Conservation (phyloP, 1,140 invertebrate genomes). For the Conopomorpha cramerella region DNA sequence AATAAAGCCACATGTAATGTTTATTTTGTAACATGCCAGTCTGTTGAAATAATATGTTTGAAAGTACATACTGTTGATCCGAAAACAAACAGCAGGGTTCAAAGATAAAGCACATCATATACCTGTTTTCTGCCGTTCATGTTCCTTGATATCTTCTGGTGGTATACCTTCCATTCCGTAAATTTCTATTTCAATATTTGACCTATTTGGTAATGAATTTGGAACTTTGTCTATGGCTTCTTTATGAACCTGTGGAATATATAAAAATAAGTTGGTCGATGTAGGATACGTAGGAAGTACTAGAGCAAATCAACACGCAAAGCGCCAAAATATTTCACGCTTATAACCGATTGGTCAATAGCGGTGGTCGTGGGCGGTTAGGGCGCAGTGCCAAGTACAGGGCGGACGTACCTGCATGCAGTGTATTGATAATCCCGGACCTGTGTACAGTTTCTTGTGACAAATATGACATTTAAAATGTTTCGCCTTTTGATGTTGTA, state of each 20-base stretch:
- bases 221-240: constrained; percentile 99
- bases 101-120: constrained; percentile 39
- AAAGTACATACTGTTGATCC: constrained; percentile 51
- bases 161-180: constrained; percentile 99
- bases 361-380: constrained; percentile 33
- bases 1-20: too few species aligned
- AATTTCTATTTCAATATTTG: constrained; percentile 99
- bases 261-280: constrained; percentile 8
- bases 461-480: constrained; percentile 99
- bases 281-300: constrained; percentile 24
- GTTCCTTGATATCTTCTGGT: constrained; percentile 90
- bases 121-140: constrained; percentile 84
- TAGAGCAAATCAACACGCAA: constrained; percentile 25
- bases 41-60: constrained; percentile 28
- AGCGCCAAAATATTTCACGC: constrained; percentile 45
- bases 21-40: too few species aligned
- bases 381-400: constrained; percentile 29
- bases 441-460: constrained; percentile 99
- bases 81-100: constrained; percentile 22
- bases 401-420: constrained; percentile 91
- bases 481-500: constrained; percentile 99
- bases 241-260: constrained; percentile 90
- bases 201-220: constrained; percentile 95
- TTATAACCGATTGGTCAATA: constrained; percentile 21
- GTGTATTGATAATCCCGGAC: constrained; percentile 97